Base-by-base conservation (phyloP, 2,113 vertebrate species). In the Chinchilla lanigera region DNA sequence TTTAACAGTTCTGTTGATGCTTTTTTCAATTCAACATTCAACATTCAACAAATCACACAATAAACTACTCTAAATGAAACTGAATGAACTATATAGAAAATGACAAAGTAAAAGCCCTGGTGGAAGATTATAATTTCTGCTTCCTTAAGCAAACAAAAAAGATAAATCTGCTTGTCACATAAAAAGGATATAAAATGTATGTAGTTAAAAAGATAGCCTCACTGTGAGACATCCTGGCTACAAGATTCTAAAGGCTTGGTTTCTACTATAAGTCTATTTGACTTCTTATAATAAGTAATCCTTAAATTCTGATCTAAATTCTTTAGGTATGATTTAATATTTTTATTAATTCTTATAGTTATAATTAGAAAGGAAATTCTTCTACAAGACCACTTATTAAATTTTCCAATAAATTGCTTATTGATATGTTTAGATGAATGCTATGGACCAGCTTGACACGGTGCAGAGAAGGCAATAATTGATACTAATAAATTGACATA, bases 1-100 rank as follows among this genome's bases (percentile, higher is more conserved):
- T 90, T 95, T 84, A 61, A 86, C 35, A 89, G 67, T 95, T 92
- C 50, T 75, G 60, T 73, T 96, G 77, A 86, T 96, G 50, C 2
- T 9, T 50, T 95, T 97, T 90, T 65, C 41, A 96, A 92, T 95
- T 94, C 47, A 71, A 41, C 41, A 82, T n/a, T 78, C 89, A 88
- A 41, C 38, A 50, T 50, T 50, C 47, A 50, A 50, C 47, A 65
- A 89, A 86, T 86, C 87, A 77, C n/a, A 58, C 54, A 60, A 93
- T 35, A 90, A 95, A 93, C 30, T 44, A 92, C 60, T 67, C 16
- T 91, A 89, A 8, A 2, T 80, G 73, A 95, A 96, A 96, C 22
- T 86, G 17, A 82, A 69, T 95, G 22, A 52, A 38, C n/a, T 89
- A 63, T 60, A 60, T 69, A 47, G 67, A 41, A 85, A 95, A 71